A percentile compares a stretch with the other conserved stretches of the same genome.
Evolutionary conservation across 2,797 vertebrate genomes (phyloP).

Genomic region (Glossophaga mutica): DNA sequence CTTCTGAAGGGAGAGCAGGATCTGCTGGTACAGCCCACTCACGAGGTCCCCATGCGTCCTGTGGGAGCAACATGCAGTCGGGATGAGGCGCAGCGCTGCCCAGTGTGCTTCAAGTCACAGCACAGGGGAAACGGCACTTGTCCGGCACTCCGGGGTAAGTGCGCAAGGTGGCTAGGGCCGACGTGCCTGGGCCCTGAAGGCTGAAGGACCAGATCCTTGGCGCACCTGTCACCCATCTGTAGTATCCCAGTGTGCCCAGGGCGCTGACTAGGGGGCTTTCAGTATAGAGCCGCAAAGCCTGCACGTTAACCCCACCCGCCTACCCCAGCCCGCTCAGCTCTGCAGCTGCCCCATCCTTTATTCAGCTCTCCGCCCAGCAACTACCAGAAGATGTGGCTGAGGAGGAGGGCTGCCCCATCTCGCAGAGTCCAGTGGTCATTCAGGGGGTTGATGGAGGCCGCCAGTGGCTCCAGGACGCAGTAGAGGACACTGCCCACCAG

Average conservation of each 20-base stretch:
- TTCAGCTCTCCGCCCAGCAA: background rate
- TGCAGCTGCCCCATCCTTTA: background rate
- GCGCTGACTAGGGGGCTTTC: background rate
- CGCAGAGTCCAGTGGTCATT: conserved; percentile 97
- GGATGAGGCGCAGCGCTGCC: background rate
- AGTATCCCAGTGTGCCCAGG: background rate
- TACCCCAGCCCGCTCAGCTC: background rate
- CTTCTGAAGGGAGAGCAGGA: conserved; percentile 93
- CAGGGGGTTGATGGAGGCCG: conserved; percentile 95
- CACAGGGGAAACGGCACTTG: too few relatives aligned
- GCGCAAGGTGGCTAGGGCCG: background rate
- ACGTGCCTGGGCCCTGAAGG: background rate
- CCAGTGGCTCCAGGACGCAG: conserved; percentile 94
- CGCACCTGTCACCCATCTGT: background rate
- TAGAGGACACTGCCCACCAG: conserved; percentile 94
- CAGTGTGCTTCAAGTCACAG: background rate
- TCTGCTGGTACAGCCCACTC: conserved; percentile 94
- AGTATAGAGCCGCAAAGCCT: background rate
- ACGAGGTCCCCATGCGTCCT: conserved; percentile 94
- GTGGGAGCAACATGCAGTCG: background rate
- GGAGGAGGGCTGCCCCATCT: conserved; percentile 91
- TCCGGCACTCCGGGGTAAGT: rapidly evolving
- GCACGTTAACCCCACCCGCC: background rate
- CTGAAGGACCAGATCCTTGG: background rate
- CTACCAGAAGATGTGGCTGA: conserved; percentile 95